Evolutionary conservation across 2,888 invertebrate genomes (phyloP).

Genomic region (Heteropelma amictum): DNA sequence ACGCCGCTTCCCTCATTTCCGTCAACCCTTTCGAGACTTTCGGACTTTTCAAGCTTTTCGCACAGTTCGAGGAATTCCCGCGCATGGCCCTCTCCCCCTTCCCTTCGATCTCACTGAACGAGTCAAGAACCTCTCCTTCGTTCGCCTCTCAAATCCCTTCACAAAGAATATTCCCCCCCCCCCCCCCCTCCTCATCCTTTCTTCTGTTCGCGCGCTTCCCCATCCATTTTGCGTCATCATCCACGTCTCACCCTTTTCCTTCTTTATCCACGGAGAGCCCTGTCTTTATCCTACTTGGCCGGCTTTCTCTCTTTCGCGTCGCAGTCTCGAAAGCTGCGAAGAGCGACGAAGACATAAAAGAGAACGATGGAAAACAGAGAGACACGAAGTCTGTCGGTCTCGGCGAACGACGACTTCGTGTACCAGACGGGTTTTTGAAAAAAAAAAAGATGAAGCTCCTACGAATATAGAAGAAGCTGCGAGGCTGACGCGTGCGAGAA

Average conservation of each 20-base stretch:
- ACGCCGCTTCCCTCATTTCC: constrained; percentile 64
- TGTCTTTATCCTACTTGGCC: constrained; percentile 25
- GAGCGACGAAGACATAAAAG: constrained; percentile 20
- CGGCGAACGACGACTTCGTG: no score
- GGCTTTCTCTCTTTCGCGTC: constrained; percentile 24
- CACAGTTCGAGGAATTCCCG: constrained; percentile 65
- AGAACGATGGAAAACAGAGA: neutral
- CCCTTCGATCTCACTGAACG: constrained; percentile 33
- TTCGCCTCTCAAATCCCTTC: constrained; percentile 68
- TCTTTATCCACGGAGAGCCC: neutral
- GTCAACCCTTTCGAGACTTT: constrained; percentile 63
- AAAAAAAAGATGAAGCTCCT: neutral
- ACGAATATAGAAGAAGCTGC: neutral
- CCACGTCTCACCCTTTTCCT: constrained; percentile 19
- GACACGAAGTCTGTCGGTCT: constrained; percentile 17
- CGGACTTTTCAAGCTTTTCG: constrained; percentile 67
- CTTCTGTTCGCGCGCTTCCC: constrained; percentile 21
- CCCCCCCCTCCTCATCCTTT: constrained; percentile 25
- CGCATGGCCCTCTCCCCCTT: constrained; percentile 44
- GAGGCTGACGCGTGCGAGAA: neutral
- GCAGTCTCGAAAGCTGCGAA: neutral
- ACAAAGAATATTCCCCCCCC: constrained; percentile 66
- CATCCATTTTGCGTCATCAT: constrained; percentile 21
- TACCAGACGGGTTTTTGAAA: constrained; percentile 23
- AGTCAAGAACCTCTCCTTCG: constrained; percentile 68